Base-by-base conservation (phyloP, 2,888 invertebrate genomes). In the Drosophila algonquin region DNA sequence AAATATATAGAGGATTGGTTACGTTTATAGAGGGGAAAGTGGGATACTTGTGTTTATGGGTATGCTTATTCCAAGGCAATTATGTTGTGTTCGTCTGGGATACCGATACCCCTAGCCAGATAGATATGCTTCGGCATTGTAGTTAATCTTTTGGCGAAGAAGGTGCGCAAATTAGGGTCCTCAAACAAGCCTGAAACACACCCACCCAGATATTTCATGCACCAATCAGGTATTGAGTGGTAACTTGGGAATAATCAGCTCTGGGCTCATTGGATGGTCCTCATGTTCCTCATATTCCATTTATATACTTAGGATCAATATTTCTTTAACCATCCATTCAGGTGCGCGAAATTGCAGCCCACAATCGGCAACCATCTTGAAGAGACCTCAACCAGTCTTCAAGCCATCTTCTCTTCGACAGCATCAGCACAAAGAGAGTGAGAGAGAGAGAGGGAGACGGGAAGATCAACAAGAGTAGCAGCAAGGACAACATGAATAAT, bases 401-500 rank as follows among this genome's bases (percentile, higher is more conserved):
- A 30, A 30, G 8, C 44, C 55, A 51, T 51, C 50, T 45, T 51
- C 53, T 40, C n/a, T 30, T n/a, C 46, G 46, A 35, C 53, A 14
- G 30, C 32, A 24, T 24, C 57, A 56, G 40, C 62, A 44, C 18
- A 56, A 30, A 57, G 14, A 40, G 14, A 44, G 50, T 45, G 24
- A n/a, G 54, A 12, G 27, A 9, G 16, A 21, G 32, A 30, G 21
- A 32, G 18, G 8, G 32, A 35, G 40, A 45, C 55, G 21, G 32
- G 48, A 35, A 50, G 50, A 44, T n/a, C 40, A 18, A 16, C 48
- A 58, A 53, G 56, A 52, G 56, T 51, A 56, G 57, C 53, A 64
- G 14, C 70, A 84, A 80, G 79, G 86, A 85, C 80, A 76, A 79
- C 79, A 83, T 79, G 81, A 88, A 85, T 89, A 85, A 85, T 89